phyloP scores from a whole-genome alignment of 2,888 invertebrate genomes.

The Abrostola tripartita region DNA sequence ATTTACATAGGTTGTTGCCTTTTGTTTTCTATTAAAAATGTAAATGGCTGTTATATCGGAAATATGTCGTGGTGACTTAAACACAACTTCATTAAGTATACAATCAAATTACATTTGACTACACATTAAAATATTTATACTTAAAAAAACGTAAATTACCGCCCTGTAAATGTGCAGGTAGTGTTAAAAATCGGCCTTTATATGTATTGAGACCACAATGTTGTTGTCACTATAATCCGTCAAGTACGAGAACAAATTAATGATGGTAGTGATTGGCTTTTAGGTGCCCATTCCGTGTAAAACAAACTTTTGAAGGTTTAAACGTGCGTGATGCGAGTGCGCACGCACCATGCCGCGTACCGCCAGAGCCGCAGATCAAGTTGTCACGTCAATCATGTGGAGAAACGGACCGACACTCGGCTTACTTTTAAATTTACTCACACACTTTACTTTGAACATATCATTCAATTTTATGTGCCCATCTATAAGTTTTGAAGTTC shows the following conservation, averaged over 20 bases:
- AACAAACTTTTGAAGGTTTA: slow-evolving; percentile 26
- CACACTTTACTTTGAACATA: slow-evolving; percentile 53
- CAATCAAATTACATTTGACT: too few species aligned
- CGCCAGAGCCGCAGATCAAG: slow-evolving; percentile 59
- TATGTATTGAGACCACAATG: too few species aligned
- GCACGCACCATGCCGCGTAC: slow-evolving; percentile 11
- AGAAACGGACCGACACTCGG: slow-evolving; percentile 71
- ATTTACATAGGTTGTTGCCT: neutral
- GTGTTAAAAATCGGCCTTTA: too few species aligned
- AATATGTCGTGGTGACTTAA: too few species aligned
- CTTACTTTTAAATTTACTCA: slow-evolving; percentile 65
- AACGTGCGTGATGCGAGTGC: slow-evolving; percentile 11
- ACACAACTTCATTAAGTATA: too few species aligned
- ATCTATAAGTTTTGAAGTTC: slow-evolving; percentile 30
- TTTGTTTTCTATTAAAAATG: too few species aligned
- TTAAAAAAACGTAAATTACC: too few species aligned
- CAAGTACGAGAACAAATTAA: neutral
- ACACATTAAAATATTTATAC: too few species aligned
- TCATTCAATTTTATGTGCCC: slow-evolving; percentile 35
- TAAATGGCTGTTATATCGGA: too few species aligned
- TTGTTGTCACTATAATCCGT: too few species aligned
- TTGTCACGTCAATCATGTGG: slow-evolving; percentile 76
- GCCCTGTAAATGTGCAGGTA: too few species aligned
- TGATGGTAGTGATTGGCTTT: neutral
- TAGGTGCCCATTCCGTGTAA: slow-evolving; percentile 2